These are phyloP conservation scores for Myiagra hebetior DNA, from an alignment of 2,113 vertebrate genomes.

Conservation along the genomic window DNA sequence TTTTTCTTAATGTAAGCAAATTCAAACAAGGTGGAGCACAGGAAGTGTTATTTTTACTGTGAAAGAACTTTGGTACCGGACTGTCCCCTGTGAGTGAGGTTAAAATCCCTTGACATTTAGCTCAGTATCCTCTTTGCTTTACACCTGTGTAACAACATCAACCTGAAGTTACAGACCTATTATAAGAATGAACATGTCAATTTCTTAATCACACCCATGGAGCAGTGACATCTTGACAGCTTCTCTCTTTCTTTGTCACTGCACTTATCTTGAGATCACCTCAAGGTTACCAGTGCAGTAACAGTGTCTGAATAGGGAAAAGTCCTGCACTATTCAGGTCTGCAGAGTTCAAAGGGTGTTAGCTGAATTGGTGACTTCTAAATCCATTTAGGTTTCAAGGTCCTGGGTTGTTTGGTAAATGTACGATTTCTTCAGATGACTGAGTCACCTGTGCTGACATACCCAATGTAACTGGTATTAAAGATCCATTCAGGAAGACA, in stretches of 20 bases:
- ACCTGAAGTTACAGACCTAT: not conserved
- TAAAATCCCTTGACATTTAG: not conserved
- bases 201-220: not conserved
- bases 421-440: not conserved
- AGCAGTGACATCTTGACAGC: not conserved
- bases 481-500: not conserved
- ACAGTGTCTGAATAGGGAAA: not conserved
- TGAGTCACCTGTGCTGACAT: not conserved
- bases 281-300: not conserved
- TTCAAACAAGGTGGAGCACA: not conserved
- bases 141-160: not conserved
- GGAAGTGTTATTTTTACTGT: not conserved
- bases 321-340: not conserved
- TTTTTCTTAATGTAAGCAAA: not conserved
- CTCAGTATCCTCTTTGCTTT: not conserved
- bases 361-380: not conserved
- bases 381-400: not conserved
- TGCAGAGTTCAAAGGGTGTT: not conserved
- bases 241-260: not conserved
- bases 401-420: not conserved
- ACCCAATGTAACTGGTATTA: not conserved
- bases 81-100: not conserved
- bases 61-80: not conserved
- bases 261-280: not conserved
- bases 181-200: not conserved